Base-by-base conservation (phyloP, 2,888 invertebrate species). In the Leptopilina myrica region DNA sequence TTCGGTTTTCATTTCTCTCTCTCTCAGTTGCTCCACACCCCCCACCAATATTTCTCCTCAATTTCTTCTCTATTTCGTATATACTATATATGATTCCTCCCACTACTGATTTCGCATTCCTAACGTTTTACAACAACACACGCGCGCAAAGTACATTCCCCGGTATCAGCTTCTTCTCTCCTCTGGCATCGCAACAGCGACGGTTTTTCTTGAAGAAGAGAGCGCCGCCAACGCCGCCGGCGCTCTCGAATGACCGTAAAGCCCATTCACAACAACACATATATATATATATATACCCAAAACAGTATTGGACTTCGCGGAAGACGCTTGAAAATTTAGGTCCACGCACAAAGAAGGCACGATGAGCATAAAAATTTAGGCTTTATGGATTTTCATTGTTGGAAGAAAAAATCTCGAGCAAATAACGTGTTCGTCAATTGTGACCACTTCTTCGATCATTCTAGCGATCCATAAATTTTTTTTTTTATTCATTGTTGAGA, bases 171-270 rank as follows among this genome's bases (percentile, higher is more conserved):
- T 73, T 73, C 73, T 73, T 73, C 73, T 49, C 49, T 49, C 49
- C 73, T 73, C 73, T 73, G 53, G 85, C 85, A 82, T 85, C 85
- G 85, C 85, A 85, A 85, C 85, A 85, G 85, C 85, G 84, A 84
- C 85, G 85, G 85, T 83, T 85, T 84, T 83, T 84, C 76, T 69
- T 73, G 33, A 53, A 56, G 73, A 73, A n/a, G 73, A 69, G 69
- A 49, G 49, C 43, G 43, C 43, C 43, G 43, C 43, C 43, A 43
- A 49, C 49, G 49, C 69, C 69, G 69, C 69, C 69, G 69, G 53
- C 73, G 20, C 73, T 73, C 73, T 73, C 73, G 53, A 73, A 73
- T 73, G 73, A 73, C 56, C 73, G 56, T 73, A 73, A 56, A 73
- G 73, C 56, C 73, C 73, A 73, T 73, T 73, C 56, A 73, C 33